Conservation (phyloP, 1,140 invertebrate species). For the Panulirus ornatus region DNA sequence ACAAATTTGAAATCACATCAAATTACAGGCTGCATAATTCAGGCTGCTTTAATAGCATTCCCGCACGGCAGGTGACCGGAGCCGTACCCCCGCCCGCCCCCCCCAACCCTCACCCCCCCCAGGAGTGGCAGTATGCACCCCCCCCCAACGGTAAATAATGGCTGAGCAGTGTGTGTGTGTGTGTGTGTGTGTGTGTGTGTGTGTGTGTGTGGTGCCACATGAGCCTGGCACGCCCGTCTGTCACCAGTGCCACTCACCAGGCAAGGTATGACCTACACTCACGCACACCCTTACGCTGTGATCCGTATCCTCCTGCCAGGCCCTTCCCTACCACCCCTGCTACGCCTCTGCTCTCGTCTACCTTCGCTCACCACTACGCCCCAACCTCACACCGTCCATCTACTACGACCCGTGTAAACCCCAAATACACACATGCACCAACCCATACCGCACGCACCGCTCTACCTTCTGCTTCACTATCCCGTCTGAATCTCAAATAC, state of each 20-base stretch:
- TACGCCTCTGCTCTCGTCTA: no score
- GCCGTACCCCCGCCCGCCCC: neutral
- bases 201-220: neutral
- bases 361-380: no score
- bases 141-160: neutral
- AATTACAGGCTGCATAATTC: slow-evolving; percentile 9
- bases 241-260: neutral
- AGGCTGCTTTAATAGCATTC: neutral
- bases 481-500: no score
- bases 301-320: no score
- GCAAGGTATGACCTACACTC: no score
- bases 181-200: neutral
- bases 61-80: neutral
- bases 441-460: no score
- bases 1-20: slow-evolving; percentile 23
- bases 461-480: no score
- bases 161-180: neutral
- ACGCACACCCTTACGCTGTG: no score
- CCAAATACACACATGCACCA: no score
- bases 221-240: neutral
- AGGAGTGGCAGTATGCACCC: neutral
- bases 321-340: no score
- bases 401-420: no score
- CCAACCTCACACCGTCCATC: no score
- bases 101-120: neutral